A percentile compares a stretch with the other conserved stretches of the same genome.
Conservation (phyloP, 2,888 invertebrate species). For the Isoperla grammatica region DNA sequence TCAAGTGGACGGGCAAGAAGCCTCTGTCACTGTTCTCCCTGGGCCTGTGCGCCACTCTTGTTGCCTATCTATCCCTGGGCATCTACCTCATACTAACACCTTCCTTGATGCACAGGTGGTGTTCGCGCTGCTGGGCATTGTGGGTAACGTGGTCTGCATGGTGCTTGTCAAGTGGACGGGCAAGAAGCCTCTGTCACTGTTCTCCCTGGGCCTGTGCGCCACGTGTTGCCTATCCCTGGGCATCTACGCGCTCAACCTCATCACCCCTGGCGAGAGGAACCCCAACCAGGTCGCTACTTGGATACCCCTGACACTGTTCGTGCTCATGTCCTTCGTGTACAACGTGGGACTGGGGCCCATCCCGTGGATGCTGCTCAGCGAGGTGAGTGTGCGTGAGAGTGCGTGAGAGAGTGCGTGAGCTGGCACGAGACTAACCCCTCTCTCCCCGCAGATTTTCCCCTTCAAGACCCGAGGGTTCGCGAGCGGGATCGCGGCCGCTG, state of each 20-base stretch:
- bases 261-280: conserved; percentile 24
- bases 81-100: no score
- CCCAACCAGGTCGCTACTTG: conserved; percentile 20
- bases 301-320: conserved; percentile 44
- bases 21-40: conserved; percentile 47
- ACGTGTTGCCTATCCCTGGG: conserved; percentile 45
- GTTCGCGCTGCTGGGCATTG: conserved; percentile 47
- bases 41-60: conserved; percentile 45
- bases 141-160: conserved; percentile 44
- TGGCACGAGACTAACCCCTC: no score
- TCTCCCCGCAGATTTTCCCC: conserved; percentile 3
- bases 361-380: conserved; percentile 53
- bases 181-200: conserved; percentile 47
- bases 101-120: conserved; percentile 48
- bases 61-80: conserved; percentile 26
- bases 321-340: conserved; percentile 43
- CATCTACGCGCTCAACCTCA: conserved; percentile 42
- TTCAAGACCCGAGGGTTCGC: conserved; percentile 50
- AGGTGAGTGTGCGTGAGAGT: conserved; percentile 39
- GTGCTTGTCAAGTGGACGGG: conserved; percentile 45
- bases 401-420: no score
- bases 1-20: conserved; percentile 48
- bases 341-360: conserved; percentile 44
- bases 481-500: conserved; percentile 51
- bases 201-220: conserved; percentile 45